phyloP scores from a whole-genome alignment of 2,888 invertebrate genomes.

The Machimus rusticus region DNA sequence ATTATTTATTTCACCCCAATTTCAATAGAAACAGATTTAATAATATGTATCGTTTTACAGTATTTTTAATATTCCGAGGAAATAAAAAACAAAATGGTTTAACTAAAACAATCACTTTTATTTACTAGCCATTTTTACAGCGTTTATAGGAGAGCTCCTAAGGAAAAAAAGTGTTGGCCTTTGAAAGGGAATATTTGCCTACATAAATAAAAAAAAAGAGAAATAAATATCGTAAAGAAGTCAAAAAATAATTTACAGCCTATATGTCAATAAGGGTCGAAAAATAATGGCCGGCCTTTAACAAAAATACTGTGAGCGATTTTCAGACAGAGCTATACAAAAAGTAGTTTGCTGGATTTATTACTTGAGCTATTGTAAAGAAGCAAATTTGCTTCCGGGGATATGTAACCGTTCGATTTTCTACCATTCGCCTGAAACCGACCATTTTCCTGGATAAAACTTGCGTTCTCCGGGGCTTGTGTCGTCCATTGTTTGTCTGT shows the following conservation, averaged over 20 bases:
- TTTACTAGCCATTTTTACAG: neutral
- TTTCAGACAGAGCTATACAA: slow-evolving; percentile 54
- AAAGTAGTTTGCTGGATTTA: slow-evolving; percentile 57
- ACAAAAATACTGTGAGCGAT: neutral
- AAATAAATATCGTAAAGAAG: neutral
- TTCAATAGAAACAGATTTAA: no score
- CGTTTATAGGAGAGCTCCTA: neutral
- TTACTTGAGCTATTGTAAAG: slow-evolving; percentile 53
- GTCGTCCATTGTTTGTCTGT: slow-evolving; percentile 57
- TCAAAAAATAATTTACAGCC: neutral
- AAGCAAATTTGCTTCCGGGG: slow-evolving; percentile 42
- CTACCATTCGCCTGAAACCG: slow-evolving; percentile 49
- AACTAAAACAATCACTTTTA: neutral
- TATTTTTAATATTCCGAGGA: neutral
- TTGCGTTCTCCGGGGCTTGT: neutral
- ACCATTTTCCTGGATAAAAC: neutral
- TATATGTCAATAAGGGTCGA: neutral
- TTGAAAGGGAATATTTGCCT: neutral
- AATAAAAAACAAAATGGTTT: neutral
- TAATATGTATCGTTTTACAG: neutral
- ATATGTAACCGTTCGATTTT: slow-evolving; percentile 50
- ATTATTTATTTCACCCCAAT: no score
- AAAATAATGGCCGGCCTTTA: neutral
- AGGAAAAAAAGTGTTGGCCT: neutral
- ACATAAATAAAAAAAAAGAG: neutral